A percentile compares a stretch with the other conserved stretches of the same genome.
These are phyloP conservation scores for Falco cherrug DNA, from an alignment of 2,797 vertebrate genomes.

Conservation along the genomic window DNA sequence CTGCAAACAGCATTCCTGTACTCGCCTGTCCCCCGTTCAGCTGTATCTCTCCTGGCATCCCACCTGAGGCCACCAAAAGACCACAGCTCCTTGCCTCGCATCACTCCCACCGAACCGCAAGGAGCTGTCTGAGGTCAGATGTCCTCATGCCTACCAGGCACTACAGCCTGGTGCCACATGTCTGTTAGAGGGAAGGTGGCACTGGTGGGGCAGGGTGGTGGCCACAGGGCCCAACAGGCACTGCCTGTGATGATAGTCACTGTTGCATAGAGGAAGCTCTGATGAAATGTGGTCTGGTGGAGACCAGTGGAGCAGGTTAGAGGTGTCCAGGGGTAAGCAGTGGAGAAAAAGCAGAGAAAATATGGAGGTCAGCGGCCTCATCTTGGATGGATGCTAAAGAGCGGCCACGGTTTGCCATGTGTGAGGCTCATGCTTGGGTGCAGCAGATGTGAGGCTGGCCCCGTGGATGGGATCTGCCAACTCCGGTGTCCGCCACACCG, in stretches of 20 bases:
- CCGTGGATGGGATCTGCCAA: background rate
- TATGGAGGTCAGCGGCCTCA: background rate
- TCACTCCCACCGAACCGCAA: background rate
- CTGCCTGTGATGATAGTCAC: background rate
- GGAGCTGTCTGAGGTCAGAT: background rate
- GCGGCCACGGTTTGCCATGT: background rate
- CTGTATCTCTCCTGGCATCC: background rate
- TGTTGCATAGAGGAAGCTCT: background rate
- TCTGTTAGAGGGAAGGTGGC: background rate
- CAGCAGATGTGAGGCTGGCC: too few relatives aligned
- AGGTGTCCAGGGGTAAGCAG: background rate
- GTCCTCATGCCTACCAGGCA: background rate
- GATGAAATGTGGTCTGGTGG: background rate
- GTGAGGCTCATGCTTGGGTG: background rate
- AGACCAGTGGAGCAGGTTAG: background rate
- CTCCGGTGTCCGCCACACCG: background rate
- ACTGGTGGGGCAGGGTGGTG: background rate
- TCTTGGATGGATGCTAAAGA: background rate
- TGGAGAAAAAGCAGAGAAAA: background rate
- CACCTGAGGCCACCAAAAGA: background rate
- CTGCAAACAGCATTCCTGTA: background rate
- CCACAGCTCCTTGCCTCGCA: background rate
- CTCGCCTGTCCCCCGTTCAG: background rate
- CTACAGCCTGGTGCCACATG: too few relatives aligned
- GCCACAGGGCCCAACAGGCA: fast-evolving